phyloP scores from a whole-genome alignment of 92 coral and sea anemone species.

The Parazoanthus swiftii region DNA sequence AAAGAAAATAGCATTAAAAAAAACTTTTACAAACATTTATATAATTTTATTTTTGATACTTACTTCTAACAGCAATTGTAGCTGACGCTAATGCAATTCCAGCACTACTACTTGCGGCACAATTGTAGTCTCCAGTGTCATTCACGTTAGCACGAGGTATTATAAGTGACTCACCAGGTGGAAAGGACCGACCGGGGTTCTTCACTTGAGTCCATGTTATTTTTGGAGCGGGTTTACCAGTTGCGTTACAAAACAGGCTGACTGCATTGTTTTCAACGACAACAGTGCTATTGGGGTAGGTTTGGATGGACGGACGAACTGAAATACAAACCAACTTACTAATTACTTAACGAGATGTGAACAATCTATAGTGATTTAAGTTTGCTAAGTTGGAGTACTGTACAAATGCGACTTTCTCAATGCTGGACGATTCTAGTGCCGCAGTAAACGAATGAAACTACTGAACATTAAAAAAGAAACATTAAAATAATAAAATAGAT shows the following conservation, averaged over 20 bases:
- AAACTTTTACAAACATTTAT: too few relatives aligned
- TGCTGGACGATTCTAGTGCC: background rate
- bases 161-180: background rate
- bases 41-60: background rate
- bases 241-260: constrained; percentile 4
- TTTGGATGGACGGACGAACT: background rate
- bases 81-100: background rate
- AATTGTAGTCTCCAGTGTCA: constrained; percentile 7
- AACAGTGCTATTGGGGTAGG: background rate
- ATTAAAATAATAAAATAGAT: too few relatives aligned
- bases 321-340: background rate
- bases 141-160: background rate
- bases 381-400: too few relatives aligned
- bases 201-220: background rate
- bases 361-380: too few relatives aligned
- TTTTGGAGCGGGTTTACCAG: background rate
- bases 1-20: too few relatives aligned
- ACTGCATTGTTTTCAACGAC: background rate
- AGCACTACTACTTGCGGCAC: background rate
- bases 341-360: too few relatives aligned
- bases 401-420: too few relatives aligned
- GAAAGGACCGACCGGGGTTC: background rate
- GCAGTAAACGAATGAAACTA: too few relatives aligned
- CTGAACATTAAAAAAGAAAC: too few relatives aligned
- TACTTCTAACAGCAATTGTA: background rate